Evolutionary conservation across 2,797 vertebrate genomes (phyloP).

Genomic region (Danio tinwini): DNA sequence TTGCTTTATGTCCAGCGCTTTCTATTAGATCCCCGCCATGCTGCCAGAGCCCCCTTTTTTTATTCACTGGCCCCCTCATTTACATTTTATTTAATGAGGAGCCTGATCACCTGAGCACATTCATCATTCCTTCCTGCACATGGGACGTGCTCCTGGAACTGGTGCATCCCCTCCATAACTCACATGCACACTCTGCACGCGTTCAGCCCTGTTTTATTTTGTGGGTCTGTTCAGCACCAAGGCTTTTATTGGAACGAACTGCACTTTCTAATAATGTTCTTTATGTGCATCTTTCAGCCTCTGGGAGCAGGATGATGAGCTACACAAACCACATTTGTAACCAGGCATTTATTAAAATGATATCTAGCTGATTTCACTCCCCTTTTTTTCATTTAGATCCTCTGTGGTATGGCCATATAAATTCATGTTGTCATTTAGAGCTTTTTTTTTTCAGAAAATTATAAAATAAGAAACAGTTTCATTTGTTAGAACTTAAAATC

Average conservation of each 20-base stretch:
- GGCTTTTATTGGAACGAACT: constrained; percentile 53
- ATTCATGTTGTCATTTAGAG: too few species aligned
- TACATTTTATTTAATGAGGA: constrained; percentile 71
- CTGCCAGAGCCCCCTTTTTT: constrained; percentile 57
- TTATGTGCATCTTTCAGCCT: constrained; percentile 37
- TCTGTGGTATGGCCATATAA: neutral
- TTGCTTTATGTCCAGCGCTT: constrained; percentile 65
- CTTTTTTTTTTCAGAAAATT: too few species aligned
- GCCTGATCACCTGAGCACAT: constrained; percentile 68
- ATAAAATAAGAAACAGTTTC: too few species aligned
- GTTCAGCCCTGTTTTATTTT: constrained; percentile 49
- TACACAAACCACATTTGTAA: constrained; percentile 40
- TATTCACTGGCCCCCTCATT: constrained; percentile 61
- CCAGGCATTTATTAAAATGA: constrained; percentile 41
- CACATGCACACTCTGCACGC: constrained; percentile 35
- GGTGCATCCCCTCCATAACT: constrained; percentile 48
- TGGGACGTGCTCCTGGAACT: constrained; percentile 54
- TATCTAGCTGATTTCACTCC: constrained; percentile 10
- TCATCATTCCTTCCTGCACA: constrained; percentile 65
- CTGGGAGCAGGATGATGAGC: constrained; percentile 30
- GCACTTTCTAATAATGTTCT: constrained; percentile 48
- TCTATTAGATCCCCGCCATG: constrained; percentile 64
- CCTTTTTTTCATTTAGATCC: constrained; percentile 4
- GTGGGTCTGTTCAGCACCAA: constrained; percentile 44
- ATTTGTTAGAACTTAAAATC: too few species aligned